A percentile compares a stretch with the other conserved stretches of the same genome.
Evolutionary conservation across 2,797 vertebrate species (phyloP).

Genomic region (Natrix natrix): DNA sequence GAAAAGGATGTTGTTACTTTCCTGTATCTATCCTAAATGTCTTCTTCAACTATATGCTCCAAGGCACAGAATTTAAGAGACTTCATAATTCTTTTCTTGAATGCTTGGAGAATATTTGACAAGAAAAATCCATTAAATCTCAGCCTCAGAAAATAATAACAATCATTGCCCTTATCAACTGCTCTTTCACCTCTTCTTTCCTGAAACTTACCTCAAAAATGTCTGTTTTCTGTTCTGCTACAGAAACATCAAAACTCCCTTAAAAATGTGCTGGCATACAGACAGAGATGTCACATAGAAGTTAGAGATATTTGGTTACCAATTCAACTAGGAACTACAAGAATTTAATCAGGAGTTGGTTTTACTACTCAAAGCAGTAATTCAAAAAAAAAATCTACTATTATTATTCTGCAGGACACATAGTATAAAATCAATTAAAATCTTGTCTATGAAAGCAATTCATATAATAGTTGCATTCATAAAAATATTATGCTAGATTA

Average conservation of each 20-base stretch:
- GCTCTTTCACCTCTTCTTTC: background rate
- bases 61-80: background rate
- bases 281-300: background rate
- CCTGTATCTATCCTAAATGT: background rate
- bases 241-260: background rate
- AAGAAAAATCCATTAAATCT: background rate
- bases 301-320: background rate
- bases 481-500: background rate
- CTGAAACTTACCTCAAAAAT: background rate
- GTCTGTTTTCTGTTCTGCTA: background rate
- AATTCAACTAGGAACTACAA: background rate
- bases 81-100: background rate
- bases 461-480: background rate
- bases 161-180: background rate
- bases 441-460: background rate
- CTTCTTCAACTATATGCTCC: background rate
- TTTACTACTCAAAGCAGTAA: background rate
- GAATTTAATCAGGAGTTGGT: background rate
- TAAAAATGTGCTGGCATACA: background rate
- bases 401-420: background rate
- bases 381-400: background rate
- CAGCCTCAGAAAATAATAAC: background rate
- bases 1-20: background rate
- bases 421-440: background rate
- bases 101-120: background rate